Evolutionary conservation across 1,140 invertebrate species (phyloP), one percentile per base, ranked within the genome.

Genomic region (Apis cerana): DNA sequence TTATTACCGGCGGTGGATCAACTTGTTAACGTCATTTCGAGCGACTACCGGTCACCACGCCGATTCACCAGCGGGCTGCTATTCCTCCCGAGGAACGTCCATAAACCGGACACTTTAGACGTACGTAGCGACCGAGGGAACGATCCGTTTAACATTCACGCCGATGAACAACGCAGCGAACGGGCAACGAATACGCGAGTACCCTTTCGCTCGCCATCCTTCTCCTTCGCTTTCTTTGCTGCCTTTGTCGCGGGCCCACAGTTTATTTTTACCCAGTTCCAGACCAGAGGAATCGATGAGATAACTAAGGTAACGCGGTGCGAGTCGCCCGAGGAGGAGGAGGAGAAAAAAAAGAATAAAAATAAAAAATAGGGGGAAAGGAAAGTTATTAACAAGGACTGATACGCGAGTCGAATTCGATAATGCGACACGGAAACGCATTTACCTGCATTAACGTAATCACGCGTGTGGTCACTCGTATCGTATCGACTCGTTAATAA

Each of bases 71-170:
- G 15, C 15, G 54, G 83, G 80, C 84, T 79, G 62, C 88, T 87
- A 89, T 91, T 91, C 89, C 86, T 88, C 77, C 85, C 50, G 76
- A 85, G 82, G 83, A 87, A 85, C 86, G 89, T 91, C 85, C 88
- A 91, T 91, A 91, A 92, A 88, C 85, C 87, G 84, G 72, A 92
- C 91, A 93, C 91, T 92, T 92, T 92, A 91, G 79, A 83, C 69
- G 84, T 75, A 81, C 50, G 33, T 33, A 62, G 71, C 71, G 54
- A 82, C 50, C 64, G 72, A 80, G 76, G 75, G 61, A 62, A 82
- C 84, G 83, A 64, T 89, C 85, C 86, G 74, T 82, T 91, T 90
- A 85, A 82, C 88, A 92, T 92, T 91, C 92, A 89, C 72, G 76
- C 85, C 33, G 33, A 2, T 33, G 33, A 4, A 78, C 78, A 69